phyloP scores from a whole-genome alignment of 2,888 invertebrate species.

The Meiosimyza decipiens region DNA sequence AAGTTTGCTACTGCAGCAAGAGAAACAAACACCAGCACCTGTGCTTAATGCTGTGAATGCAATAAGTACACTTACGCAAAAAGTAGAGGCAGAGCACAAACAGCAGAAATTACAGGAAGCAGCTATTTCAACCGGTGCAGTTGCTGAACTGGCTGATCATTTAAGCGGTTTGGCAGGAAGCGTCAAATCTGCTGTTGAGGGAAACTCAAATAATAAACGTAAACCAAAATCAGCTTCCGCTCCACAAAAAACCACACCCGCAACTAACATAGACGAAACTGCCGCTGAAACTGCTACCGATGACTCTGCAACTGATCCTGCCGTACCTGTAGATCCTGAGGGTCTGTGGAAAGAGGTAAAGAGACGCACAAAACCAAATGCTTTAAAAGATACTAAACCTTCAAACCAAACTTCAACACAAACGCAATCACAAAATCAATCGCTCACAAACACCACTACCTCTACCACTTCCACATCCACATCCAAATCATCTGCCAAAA shows the following conservation, averaged over 20 bases:
- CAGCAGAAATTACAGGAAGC: slow-evolving; percentile 41
- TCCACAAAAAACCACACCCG: slow-evolving; percentile 48
- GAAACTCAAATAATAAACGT: not conserved
- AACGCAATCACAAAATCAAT: slow-evolving; percentile 48
- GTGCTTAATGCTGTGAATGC: slow-evolving; percentile 50
- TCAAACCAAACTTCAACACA: slow-evolving; percentile 48
- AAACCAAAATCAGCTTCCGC: slow-evolving; percentile 50
- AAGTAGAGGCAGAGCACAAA: slow-evolving; percentile 52
- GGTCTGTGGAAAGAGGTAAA: slow-evolving; percentile 71
- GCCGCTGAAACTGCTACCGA: slow-evolving; percentile 46
- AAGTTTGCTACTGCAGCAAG: slow-evolving; percentile 54
- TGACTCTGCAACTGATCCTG: slow-evolving; percentile 27
- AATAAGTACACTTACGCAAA: slow-evolving; percentile 59
- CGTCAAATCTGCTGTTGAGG: slow-evolving; percentile 49
- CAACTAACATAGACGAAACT: slow-evolving; percentile 34
- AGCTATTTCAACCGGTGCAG: slow-evolving; percentile 49
- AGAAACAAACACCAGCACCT: slow-evolving; percentile 47
- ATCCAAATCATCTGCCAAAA: slow-evolving; percentile 47
- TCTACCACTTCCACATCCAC: slow-evolving; percentile 40
- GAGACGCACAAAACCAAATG: slow-evolving; percentile 69
- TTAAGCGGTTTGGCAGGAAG: slow-evolving; percentile 63
- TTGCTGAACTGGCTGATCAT: slow-evolving; percentile 61
- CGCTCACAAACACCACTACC: slow-evolving; percentile 47
- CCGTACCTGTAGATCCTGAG: slow-evolving; percentile 56
- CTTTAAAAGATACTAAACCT: slow-evolving; percentile 68